Evolutionary conservation across 2,113 vertebrate genomes (phyloP), one percentile per base, ranked within the genome.

Genomic region (Ceyx margarethae): DNA sequence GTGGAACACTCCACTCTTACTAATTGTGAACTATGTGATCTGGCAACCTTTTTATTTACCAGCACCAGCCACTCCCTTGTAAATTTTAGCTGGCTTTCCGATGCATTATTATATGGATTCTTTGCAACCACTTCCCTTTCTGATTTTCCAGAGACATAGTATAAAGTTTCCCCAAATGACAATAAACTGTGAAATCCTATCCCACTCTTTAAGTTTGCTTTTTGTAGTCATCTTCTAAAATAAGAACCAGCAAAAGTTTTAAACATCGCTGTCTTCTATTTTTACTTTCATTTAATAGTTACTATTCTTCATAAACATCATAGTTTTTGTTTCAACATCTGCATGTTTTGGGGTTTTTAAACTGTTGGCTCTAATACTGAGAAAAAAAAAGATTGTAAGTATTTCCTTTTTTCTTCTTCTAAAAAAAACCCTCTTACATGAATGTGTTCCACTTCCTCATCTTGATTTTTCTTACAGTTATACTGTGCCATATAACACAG

Each of bases 51-150:
- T 96, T 96, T 96, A 97, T 97, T 97, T 97, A 97, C 96, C 96
- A 98, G 97, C 80, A 89, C 81, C 69, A 17, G 95, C 95, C 94
- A 95, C 96, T 97, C 97, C 96, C 97, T 97, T 97, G 97, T 98
- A 98, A 98, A 98, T 97, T 97, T 96, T 95, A 94, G 93, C 96
- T 98, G 95, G 96, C 96, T 96, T 98, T 97, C 97, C 97, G 97
- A 96, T 98, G 97, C 97, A 87, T 97, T 97, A 97, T 98, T 97
- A 98, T 97, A 96, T 97, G 97, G 97, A 98, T 98, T 98, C 97
- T 97, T 97, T 97, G 89, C 95, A 97, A 98, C 98, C 98, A 98
- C 98, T 98, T 98, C 98, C 98, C 97, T 97, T 98, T 98, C 97
- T 98, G 96, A 98, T 98, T 98, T 98, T 98, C 97, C 97, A 98